Percentiles rank a stretch among this genome's conserved stretches.
Evolutionary conservation across 2,888 invertebrate genomes (phyloP).

Genomic region (Spisula subtruncata): DNA sequence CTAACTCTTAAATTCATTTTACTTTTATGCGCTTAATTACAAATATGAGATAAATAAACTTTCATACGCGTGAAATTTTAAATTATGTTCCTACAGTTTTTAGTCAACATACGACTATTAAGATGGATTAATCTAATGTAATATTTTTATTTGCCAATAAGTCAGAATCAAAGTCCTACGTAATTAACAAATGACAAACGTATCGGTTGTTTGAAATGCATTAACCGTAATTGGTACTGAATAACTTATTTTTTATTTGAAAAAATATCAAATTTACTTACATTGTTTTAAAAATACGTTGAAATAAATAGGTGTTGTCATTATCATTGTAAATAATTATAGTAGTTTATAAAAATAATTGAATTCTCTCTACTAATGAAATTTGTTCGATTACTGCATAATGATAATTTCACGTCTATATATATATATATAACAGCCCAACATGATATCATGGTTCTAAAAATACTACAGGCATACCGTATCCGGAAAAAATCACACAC

Average conservation of each 20-base stretch:
- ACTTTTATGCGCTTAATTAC: too few species aligned
- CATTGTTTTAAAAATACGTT: background rate
- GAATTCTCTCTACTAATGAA: background rate
- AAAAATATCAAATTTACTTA: conserved; percentile 9
- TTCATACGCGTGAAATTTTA: too few species aligned
- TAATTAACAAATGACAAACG: background rate
- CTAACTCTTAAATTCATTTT: too few species aligned
- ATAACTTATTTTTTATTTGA: background rate
- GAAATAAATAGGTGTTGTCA: background rate
- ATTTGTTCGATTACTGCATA: background rate
- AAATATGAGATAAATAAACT: too few species aligned
- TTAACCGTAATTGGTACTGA: background rate
- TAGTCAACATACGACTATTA: too few species aligned
- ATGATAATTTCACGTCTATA: background rate
- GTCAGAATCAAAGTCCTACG: background rate
- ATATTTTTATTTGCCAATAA: background rate
- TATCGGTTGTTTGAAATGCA: background rate
- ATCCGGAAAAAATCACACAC: conserved; percentile 15
- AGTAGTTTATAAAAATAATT: background rate
- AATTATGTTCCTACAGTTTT: too few species aligned
- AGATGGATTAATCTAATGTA: background rate
- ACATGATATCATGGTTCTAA: conserved; percentile 8
- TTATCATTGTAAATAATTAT: background rate
- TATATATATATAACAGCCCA: background rate
- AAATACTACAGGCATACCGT: background rate